Evolutionary conservation across 1,140 invertebrate species (phyloP), one percentile per base, ranked within the genome.

Genomic region (Galleria mellonella): DNA sequence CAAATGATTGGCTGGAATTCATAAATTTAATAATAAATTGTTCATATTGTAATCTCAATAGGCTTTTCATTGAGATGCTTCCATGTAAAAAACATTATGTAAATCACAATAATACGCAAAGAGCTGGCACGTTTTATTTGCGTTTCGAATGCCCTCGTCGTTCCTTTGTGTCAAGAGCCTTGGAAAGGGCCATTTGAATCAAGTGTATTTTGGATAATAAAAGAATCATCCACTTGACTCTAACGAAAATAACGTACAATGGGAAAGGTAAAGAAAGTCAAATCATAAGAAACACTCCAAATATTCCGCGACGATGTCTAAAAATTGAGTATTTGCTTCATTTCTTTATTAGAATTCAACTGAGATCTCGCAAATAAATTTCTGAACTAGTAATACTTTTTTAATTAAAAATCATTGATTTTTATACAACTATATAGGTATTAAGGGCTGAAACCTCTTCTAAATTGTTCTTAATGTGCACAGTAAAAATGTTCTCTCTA

Each of bases 141-240:
- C 55, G 51, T 59, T 47, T 43, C 43, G 44, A 55, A 67, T 51
- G 55, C 43, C 51, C 17, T 23, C 35, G 13, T 46, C 58, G 43
- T 55, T 61, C 53, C 58, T 67, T 66, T 66, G 57, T 71, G 55
- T 55, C 54, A 55, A 70, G 63, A 53, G 54, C 41, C 51, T 47
- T 54, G 49, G 43, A 52, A 23, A 51, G 48, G 54, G 58, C 56
- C 56, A 55, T 65, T 70, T 59, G 59, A 58, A 65, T 66, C 51
- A 54, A 57, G 43, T 50, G 50, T 62, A 60, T 62, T 62, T 64
- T 62, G 52, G 43, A 62, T 65, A 61, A 64, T 64, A 67, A 67
- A 67, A 56, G 53, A 64, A 55, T 63, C 48, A 63, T 49, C 52
- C 53, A 63, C 45, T 56, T 43, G 47, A 43, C 15, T 51, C 35